phyloP scores from a whole-genome alignment of 2,113 vertebrate species.

The Prunella fulvescens region DNA sequence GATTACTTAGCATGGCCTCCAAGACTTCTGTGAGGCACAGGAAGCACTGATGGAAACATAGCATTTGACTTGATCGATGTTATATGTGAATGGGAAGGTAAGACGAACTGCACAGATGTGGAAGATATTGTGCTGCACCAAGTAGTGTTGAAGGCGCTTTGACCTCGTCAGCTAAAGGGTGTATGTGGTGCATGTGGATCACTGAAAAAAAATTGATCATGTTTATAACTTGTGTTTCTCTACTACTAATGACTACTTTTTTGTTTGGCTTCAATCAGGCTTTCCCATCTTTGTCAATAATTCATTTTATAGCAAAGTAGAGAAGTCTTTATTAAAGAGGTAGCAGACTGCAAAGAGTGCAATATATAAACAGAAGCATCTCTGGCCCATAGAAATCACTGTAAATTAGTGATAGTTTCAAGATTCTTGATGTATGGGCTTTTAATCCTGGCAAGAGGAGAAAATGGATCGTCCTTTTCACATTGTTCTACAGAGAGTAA shows the following conservation, averaged over 20 bases:
- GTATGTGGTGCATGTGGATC: background rate
- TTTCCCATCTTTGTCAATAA: background rate
- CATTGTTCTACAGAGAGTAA: background rate
- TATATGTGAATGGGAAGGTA: background rate
- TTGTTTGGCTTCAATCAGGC: background rate
- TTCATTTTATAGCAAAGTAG: background rate
- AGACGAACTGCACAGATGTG: background rate
- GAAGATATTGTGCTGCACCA: background rate
- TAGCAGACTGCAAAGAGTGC: background rate
- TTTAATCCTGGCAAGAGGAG: background rate
- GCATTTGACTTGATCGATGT: background rate
- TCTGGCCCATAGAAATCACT: background rate
- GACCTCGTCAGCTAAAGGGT: background rate
- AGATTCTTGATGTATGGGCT: background rate
- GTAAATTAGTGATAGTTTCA: background rate
- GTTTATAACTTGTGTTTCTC: background rate
- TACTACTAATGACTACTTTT: background rate
- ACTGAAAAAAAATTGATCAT: background rate
- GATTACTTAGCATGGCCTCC: background rate
- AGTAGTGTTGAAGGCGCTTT: background rate
- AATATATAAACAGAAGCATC: background rate
- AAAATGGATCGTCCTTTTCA: conserved; percentile 16
- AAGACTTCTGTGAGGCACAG: background rate
- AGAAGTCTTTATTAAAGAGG: background rate
- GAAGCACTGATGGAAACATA: background rate